Conservation (phyloP, 1,140 invertebrate genomes). For the Holcopasites calliopsidis region DNA sequence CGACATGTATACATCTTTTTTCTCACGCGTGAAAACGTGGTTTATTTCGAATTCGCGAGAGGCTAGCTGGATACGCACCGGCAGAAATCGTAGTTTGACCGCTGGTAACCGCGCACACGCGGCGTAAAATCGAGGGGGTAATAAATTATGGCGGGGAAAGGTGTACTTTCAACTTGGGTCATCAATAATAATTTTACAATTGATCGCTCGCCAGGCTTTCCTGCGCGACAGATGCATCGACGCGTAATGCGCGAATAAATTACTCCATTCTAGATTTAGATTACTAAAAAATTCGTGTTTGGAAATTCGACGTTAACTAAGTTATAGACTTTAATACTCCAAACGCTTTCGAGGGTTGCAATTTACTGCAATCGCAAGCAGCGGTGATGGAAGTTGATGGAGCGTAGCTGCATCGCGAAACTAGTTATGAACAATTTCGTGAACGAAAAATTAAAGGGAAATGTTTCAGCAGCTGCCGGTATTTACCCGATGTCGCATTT, state of each 20-base stretch:
- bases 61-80: not conserved
- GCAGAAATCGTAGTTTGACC: constrained; percentile 19
- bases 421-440: not conserved
- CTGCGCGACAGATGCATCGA: not conserved
- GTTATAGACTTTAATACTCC: too few relatives aligned
- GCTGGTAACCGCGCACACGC: not conserved
- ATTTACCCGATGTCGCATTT: constrained; percentile 16
- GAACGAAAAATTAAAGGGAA: not conserved
- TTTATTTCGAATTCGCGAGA: not conserved
- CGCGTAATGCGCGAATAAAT: constrained; percentile 26
- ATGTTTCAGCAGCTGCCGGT: not conserved
- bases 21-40: not conserved
- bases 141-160: constrained; percentile 20
- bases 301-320: too few relatives aligned
- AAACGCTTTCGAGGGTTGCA: not conserved
- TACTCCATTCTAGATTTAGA: not conserved
- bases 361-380: not conserved
- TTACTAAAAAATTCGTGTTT: too few relatives aligned
- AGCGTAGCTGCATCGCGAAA: not conserved
- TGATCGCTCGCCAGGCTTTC: not conserved
- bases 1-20: not conserved
- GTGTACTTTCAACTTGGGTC: constrained; percentile 3
- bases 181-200: constrained; percentile 39
- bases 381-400: not conserved
- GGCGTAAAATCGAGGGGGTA: too few relatives aligned